Evolutionary conservation across 1,140 invertebrate genomes (phyloP).

Genomic region (Heliconius congener): DNA sequence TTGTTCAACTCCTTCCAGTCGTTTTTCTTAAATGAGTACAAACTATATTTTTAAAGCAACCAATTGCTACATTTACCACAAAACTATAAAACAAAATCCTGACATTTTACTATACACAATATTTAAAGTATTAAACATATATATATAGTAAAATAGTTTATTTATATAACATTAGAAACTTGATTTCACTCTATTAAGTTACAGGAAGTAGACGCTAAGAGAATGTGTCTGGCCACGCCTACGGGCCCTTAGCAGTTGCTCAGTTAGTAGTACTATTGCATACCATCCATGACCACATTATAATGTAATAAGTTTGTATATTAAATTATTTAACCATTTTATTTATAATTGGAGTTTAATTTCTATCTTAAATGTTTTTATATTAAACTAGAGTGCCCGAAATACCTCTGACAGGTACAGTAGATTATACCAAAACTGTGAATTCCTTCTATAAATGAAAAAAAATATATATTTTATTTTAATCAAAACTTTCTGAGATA

Average conservation of each 20-base stretch:
- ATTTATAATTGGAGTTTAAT: too few relatives aligned
- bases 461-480: too few relatives aligned
- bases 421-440: too few relatives aligned
- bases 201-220: slow-evolving; percentile 56
- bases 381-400: not conserved
- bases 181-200: slow-evolving; percentile 45
- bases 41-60: too few relatives aligned
- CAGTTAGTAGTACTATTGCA: slow-evolving; percentile 46
- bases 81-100: not conserved
- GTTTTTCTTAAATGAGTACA: too few relatives aligned
- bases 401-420: too few relatives aligned
- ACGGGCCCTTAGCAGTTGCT: slow-evolving; percentile 43
- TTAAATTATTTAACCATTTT: not conserved
- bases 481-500: too few relatives aligned
- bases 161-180: slow-evolving; percentile 30
- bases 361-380: not conserved
- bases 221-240: slow-evolving; percentile 61
- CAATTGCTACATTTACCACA: too few relatives aligned
- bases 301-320: slow-evolving; percentile 4
- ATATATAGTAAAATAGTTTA: slow-evolving; percentile 5
- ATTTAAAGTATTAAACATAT: slow-evolving; percentile 11
- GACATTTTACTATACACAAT: not conserved
- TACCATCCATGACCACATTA: slow-evolving; percentile 50
- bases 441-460: too few relatives aligned
- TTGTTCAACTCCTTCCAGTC: too few relatives aligned